Evolutionary conservation across 2,888 invertebrate genomes (phyloP).

Genomic region (Malacosoma neustria): DNA sequence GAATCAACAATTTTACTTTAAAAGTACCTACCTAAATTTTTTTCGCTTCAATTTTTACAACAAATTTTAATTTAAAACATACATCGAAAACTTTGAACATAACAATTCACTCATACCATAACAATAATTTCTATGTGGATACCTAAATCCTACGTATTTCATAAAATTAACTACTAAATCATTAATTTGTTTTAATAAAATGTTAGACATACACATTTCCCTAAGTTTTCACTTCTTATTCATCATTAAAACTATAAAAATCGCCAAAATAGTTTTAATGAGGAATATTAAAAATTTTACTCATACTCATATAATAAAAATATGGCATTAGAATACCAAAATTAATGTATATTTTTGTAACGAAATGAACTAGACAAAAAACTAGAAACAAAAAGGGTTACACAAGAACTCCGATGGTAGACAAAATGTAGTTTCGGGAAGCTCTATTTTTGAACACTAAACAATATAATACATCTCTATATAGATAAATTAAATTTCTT

Average conservation of each 20-base stretch:
- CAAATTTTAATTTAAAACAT: slow-evolving; percentile 7
- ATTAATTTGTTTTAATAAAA: background rate
- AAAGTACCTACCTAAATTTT: slow-evolving; percentile 34
- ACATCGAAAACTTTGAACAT: slow-evolving; percentile 7
- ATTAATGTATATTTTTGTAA: too few relatives aligned
- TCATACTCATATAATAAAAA: too few relatives aligned
- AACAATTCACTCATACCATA: slow-evolving; percentile 27
- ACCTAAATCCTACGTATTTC: background rate
- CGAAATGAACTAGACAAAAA: too few relatives aligned
- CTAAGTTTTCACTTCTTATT: too few relatives aligned
- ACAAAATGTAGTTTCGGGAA: slow-evolving; percentile 52
- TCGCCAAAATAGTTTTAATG: too few relatives aligned
- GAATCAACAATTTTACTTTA: slow-evolving; percentile 39
- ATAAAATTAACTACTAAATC: background rate
- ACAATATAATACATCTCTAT: slow-evolving; percentile 39
- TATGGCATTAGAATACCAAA: too few relatives aligned
- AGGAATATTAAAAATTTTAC: too few relatives aligned
- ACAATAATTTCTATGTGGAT: slow-evolving; percentile 8
- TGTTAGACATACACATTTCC: too few relatives aligned
- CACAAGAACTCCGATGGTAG: slow-evolving; percentile 37
- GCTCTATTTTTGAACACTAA: slow-evolving; percentile 58
- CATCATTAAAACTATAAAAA: too few relatives aligned
- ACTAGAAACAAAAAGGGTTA: too few relatives aligned
- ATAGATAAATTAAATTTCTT: slow-evolving; percentile 44
- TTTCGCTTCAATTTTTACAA: slow-evolving; percentile 34